Evolutionary conservation across 2,888 invertebrate species (phyloP), one percentile per base, ranked within the genome.

Genomic region (Petrophora chlorosata): DNA sequence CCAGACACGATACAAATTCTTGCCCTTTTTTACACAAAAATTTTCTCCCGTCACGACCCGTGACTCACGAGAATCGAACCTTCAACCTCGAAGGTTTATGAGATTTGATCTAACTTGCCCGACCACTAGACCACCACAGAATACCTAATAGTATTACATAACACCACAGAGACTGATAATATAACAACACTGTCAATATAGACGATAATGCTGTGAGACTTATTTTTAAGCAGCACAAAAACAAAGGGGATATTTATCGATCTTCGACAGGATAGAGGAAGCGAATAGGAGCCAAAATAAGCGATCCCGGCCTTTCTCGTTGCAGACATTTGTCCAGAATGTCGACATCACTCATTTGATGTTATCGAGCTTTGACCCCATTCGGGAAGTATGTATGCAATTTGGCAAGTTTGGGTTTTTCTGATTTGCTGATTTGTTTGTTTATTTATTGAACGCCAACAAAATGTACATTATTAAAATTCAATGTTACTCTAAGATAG

Each of bases 291-390:
- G n/a, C 23, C 10, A 28, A 43, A 30, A 36, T 61, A 61, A 60
- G 54, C 51, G 45, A 36, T 43, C 49, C 46, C 50, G 33, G 33
- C 42, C 48, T 62, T 59, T 56, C 60, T 55, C 61, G 56, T 51
- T 61, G 57, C 56, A 15, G 62, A 56, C 59, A 30, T 60, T 62
- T 60, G 61, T 60, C 65, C 62, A 61, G 61, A 58, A 63, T 51
- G 52, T 34, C 35, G 43, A 53, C 56, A 61, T 59, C 33, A 48
- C 53, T 60, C 45, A 58, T 56, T 61, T 55, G 57, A 57, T 38
- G 52, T 62, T 58, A 58, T 58, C 58, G n/a, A n/a, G n/a, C n/a
- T n/a, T n/a, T n/a, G n/a, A n/a, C 29, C 15, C 33, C 17, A n/a
- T 14, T 15, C 33, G 14, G 19, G 30, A 29, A 33, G 32, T n/a